phyloP scores from a whole-genome alignment of 2,888 invertebrate species.

The Agrypnus murinus region DNA sequence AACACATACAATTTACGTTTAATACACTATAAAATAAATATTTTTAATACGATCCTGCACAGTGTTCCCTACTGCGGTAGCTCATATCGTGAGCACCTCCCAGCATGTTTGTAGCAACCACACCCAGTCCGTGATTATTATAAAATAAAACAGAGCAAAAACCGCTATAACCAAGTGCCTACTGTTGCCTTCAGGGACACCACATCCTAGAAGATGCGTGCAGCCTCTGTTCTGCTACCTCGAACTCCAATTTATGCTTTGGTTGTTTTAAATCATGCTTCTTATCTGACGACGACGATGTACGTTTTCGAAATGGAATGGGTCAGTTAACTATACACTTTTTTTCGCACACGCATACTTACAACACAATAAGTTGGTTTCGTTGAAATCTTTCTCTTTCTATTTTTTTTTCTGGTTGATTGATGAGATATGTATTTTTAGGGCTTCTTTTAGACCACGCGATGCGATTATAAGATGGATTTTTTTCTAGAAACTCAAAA shows the following conservation, averaged over 20 bases:
- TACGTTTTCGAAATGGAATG: conserved; percentile 40
- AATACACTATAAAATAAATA: no score
- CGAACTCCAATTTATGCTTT: conserved; percentile 41
- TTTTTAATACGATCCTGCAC: conserved; percentile 45
- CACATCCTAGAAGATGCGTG: conserved; percentile 52
- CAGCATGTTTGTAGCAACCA: conserved; percentile 58
- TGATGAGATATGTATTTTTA: conserved; percentile 14
- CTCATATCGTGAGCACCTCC: conserved; percentile 59
- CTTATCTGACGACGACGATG: conserved; percentile 46
- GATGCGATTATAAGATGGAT: neutral
- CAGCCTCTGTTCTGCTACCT: conserved; percentile 41
- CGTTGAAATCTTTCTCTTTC: neutral
- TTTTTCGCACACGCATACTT: conserved; percentile 36
- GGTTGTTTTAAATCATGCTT: conserved; percentile 43
- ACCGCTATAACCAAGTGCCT: conserved; percentile 56
- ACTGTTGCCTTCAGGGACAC: conserved; percentile 51
- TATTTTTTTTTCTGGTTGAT: neutral
- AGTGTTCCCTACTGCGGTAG: conserved; percentile 56
- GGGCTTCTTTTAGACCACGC: neutral
- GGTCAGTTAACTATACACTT: conserved; percentile 19
- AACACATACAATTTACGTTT: no score
- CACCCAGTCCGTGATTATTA: conserved; percentile 60
- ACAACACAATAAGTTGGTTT: conserved; percentile 35
- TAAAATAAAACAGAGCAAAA: conserved; percentile 57
- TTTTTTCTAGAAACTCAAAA: no score